Evolutionary conservation across 2,888 invertebrate species (phyloP), one percentile per base, ranked within the genome.

Genomic region (Chalcosyrphus nemorum): DNA sequence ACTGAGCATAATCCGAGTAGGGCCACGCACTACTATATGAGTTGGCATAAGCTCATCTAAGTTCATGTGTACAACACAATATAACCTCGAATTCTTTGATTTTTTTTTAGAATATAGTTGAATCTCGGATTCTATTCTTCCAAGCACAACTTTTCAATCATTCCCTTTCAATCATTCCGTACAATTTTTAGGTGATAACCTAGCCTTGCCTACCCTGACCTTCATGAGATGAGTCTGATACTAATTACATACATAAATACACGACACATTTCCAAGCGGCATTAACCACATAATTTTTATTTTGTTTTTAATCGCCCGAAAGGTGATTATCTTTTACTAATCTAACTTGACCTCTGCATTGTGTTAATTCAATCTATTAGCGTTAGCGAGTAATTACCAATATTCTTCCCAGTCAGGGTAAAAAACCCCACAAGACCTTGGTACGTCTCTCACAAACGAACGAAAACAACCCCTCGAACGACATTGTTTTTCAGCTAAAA

Each of bases 391-490:
- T 9, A 1, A 17, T 41, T 45, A 45, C 24, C 32, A 32, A 29
- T 27, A 27, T 43, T 43, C 11, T 43, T 68, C 32, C 5, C 7
- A n/a, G 0, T 21, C 19, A 32, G 35, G 21, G 45, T 21, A 32
- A 32, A 38, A 56, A 47, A 43, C 21, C 57, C 35, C 45, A 56
- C 11, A 47, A 70, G 56, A 57, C 70, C 70, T 70, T 70, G 56
- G 13, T 15, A 56, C 11, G 15, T 27, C 2, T 9, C n/a, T n/a
- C n/a, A n/a, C n/a, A n/a, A 9, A 47, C 13, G 35, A 29, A 70
- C 19, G 27, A 45, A n/a, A 38, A 56, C n/a, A 56, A 2, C 32
- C 17, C 2, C 4, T 4, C 3, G 3, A 24, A 4, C 17, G 2
- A 24, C 24, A 35, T 52, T 38, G 35, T 52, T 52, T 50, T 24